Evolutionary conservation across 92 coral and sea anemone species (phyloP), one percentile per base, ranked within the genome.

Genomic region (Epizoanthus rinbou): DNA sequence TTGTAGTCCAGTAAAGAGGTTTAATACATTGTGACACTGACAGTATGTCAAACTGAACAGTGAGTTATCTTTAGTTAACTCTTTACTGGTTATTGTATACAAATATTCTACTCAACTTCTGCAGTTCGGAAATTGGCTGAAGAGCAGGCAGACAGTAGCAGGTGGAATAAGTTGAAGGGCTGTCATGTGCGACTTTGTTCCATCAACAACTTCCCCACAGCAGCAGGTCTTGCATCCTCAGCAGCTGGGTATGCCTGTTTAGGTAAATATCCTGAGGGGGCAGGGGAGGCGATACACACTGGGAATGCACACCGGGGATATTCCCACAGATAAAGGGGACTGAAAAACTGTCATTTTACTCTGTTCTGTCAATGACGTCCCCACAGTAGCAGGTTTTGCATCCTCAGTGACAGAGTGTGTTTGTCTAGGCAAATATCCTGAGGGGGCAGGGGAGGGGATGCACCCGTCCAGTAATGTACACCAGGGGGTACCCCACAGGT

Each of bases 211-310:
- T 95, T 95, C 72, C 98, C 98, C 1, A 95, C 98, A 28, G 98
- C 98, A 24, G 98, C 98, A 41, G 98, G 98, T 10, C 92, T 95
- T 73, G 98, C 98, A 3, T 95, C 98, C 3, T 95, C 98, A 78
- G 98, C 98, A 57, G 92, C 98, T 0, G 98, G 98, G 3, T 89
- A 88, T 93, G 94, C 98, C 3, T 95, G 98, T 81, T 86, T 95
- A 56, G 95, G 98, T 95, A 75, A 52, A 81, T 58, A 43, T 19
- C 15, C 10, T 16, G 28, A 21, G n/a, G 0, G 19, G 22, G 2
- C 24, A 25, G 17, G 45, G n/a, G 35, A 35, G 8, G 4, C 6
- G 8, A 11, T 50, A 1, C n/a, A 18, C 6, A 23, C 19, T 35
- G 4, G 4, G 39, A 35, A 4, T 35, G 4, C 39, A 35, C 4